Evolutionary conservation across 2,888 invertebrate species (phyloP).

Genomic region (Phyllotreta cruciferae): DNA sequence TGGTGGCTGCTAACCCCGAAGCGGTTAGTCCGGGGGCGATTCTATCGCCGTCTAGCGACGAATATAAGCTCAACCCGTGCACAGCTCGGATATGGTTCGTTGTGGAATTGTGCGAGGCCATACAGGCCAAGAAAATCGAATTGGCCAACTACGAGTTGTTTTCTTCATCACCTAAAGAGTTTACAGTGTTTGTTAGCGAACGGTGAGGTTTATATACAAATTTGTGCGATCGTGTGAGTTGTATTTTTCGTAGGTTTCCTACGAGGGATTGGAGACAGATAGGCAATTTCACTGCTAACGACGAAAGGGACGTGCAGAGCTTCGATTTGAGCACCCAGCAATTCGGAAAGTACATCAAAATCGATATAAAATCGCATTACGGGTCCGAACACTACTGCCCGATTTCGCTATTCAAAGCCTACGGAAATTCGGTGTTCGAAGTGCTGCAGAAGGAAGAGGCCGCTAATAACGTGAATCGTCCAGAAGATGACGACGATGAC

Average conservation of each 20-base stretch:
- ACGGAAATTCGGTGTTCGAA: slow-evolving; percentile 92
- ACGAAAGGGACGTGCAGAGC: slow-evolving; percentile 85
- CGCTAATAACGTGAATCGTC: slow-evolving; percentile 65
- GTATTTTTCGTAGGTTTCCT: slow-evolving; percentile 60
- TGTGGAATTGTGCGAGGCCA: slow-evolving; percentile 96
- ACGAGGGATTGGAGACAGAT: slow-evolving; percentile 90
- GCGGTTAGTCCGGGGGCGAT: slow-evolving; percentile 87
- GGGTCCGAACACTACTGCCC: slow-evolving; percentile 98
- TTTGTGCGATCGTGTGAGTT: background rate
- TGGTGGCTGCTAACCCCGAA: slow-evolving; percentile 91
- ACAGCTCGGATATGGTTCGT: slow-evolving; percentile 93
- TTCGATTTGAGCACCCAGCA: slow-evolving; percentile 81
- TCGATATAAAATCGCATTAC: slow-evolving; percentile 92
- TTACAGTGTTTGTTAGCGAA: slow-evolving; percentile 87
- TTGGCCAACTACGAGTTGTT: slow-evolving; percentile 98
- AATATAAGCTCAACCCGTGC: slow-evolving; percentile 98
- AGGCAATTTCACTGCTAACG: slow-evolving; percentile 86
- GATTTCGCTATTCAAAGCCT: slow-evolving; percentile 91
- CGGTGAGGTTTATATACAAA: slow-evolving; percentile 63
- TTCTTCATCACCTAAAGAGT: slow-evolving; percentile 93
- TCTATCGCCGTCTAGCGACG: slow-evolving; percentile 89
- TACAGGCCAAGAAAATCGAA: slow-evolving; percentile 94
- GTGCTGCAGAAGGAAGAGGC: slow-evolving; percentile 81
- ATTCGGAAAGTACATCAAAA: slow-evolving; percentile 89
- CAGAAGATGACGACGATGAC: slow-evolving; percentile 73